Base-by-base conservation (phyloP, 2,113 vertebrate genomes). In the Donacobius atricapilla region DNA sequence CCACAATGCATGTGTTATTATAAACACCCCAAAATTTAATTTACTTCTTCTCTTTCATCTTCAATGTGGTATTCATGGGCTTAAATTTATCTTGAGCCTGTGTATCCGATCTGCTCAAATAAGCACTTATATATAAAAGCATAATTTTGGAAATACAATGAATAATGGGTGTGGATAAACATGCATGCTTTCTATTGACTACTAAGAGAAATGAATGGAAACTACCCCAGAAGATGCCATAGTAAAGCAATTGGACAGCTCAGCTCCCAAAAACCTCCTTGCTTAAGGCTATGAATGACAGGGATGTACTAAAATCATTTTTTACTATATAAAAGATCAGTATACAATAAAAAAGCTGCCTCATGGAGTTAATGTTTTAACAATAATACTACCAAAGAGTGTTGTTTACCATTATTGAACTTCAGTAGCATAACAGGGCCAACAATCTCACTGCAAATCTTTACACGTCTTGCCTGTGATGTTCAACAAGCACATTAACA, bases 381-480 rank as follows among this genome's bases (percentile, higher is more conserved):
- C n/a, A 87, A 39, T 20, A 48, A 37, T 73, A 51, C 40, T 63
- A 44, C 35, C 37, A 17, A 25, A 72, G 28, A 47, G 2, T 14
- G 7, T 45, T 50, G 11, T 51, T 87, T 66, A 39, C 15, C 24
- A 13, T 77, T 61, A 31, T 71, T 85, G 85, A 33, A 70, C 66
- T 90, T 81, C 33, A 31, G 10, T 45, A 65, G 11, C 15, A 19
- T 30, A 89, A 48, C 2, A 1, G 18, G n/a, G 17, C 27, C 39
- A 42, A 69, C 23, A 65, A 22, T 50, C 56, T 45, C 47, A 45
- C 61, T 82, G 30, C 28, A 63, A 45, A 63, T 50, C 23, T 87
- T 73, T 53, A 8, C n/a, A 15, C 6, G 10, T 61, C 18, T 58
- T 72, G 35, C 12, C 47, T 66, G 37, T 0, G 0, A 2, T 40